Evolutionary conservation across 1,140 invertebrate genomes (phyloP), one percentile per base, ranked within the genome.

Genomic region (Sitobion miscanthi): DNA sequence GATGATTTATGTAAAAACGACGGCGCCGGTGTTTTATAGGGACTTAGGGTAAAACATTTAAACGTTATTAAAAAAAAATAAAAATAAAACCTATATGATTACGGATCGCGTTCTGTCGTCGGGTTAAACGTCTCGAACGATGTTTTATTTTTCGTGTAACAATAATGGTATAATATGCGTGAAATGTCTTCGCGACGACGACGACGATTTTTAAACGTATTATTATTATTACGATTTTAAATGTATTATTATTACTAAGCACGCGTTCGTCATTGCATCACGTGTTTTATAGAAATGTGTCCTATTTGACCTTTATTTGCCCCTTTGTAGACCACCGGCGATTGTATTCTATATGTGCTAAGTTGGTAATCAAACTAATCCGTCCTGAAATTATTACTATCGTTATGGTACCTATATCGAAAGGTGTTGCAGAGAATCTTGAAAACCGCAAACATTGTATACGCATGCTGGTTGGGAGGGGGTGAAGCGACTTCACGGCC

Each of bases 1-100:
- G 52, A 89, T 89, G 49, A 89, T 89, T 89, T 54, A 89, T 57
- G 49, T 89, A 87, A 87, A 57, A 38, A 38, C n/a, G n/a, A 52
- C 47, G 87, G 62, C 49, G 85, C 8, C 17, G 49, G 17, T 57
- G 23, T 57, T 47, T 47, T 89, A 42, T 52, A 89, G 21, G 47
- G 11, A 57, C 54, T 57, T 52, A 89, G 20, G 47, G 49, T 57
- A 25, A 54, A 54, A 89, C 49, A 52, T 89, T 88, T 89, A 87
- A 87, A 49, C 14, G 86, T 87, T 49, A 87, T 87, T 87, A 87
- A 49, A 87, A n/a, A 87, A 87, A n/a, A 85, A 85, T 20, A 21
- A 86, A 47, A 42, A 85, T 35, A 25, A 30, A 23, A 42, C 25
- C 83, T 45, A 11, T 45, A 25, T 86, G 83, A 86, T 45, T 45